Conservation (phyloP, 92 coral and sea anemone genomes). For the Actinostola sp. region DNA sequence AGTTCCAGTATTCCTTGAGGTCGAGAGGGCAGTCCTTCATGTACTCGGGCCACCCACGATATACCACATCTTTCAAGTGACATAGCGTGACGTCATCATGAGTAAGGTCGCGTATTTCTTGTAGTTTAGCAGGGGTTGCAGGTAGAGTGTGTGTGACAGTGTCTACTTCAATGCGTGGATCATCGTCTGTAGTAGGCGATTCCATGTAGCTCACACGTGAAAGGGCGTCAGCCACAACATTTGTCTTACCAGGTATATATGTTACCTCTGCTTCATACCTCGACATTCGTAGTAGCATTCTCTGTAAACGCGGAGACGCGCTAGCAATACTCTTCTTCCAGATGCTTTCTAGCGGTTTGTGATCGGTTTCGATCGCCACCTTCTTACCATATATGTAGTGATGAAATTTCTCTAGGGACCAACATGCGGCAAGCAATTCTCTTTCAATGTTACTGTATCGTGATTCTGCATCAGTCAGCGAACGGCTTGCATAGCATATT, state of each 20-base stretch:
- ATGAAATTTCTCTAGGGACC: constrained; percentile 61
- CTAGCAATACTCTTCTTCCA: constrained; percentile 59
- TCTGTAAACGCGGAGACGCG: constrained; percentile 56
- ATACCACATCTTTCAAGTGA: constrained; percentile 51
- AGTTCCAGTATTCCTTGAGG: constrained; percentile 55
- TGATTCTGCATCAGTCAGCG: constrained; percentile 45
- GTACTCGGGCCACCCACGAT: constrained; percentile 58
- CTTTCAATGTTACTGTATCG: constrained; percentile 65
- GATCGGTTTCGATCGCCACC: constrained; percentile 55
- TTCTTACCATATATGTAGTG: constrained; percentile 62
- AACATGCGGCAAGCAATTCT: constrained; percentile 63
- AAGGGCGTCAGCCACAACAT: constrained; percentile 55
- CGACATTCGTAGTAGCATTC: constrained; percentile 57
- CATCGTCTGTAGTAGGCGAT: constrained; percentile 6
- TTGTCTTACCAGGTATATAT: constrained; percentile 51
- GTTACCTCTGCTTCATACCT: constrained; percentile 52
- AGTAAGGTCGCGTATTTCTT: constrained; percentile 34
- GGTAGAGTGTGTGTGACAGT: constrained; percentile 39
- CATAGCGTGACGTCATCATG: constrained; percentile 17
- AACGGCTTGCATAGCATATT: constrained; percentile 52
- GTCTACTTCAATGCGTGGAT: constrained; percentile 44
- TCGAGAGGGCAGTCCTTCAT: constrained; percentile 39
- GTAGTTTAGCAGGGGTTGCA: constrained; percentile 44
- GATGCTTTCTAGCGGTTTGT: constrained; percentile 41
- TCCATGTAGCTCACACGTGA: constrained; percentile 47